phyloP scores from a whole-genome alignment of 2,113 vertebrate genomes.

The Passer domesticus region DNA sequence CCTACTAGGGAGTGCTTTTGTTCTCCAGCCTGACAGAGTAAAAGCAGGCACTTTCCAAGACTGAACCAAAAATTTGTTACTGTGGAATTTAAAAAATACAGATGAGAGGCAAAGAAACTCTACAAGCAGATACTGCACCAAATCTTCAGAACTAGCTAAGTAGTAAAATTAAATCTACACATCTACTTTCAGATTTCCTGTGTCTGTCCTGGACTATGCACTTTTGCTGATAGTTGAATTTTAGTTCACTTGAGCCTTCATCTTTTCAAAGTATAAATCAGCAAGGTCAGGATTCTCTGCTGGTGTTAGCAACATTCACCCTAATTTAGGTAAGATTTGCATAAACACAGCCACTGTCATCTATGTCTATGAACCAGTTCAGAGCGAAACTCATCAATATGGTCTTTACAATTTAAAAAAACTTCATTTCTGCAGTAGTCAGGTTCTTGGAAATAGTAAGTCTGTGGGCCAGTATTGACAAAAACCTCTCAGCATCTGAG shows the following conservation, averaged over 20 bases:
- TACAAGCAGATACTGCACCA: not conserved
- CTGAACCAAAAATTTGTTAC: not conserved
- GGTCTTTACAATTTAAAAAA: not conserved
- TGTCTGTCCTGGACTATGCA: not conserved
- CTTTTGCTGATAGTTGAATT: not conserved
- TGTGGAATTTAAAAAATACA: not conserved
- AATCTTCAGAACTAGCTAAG: not conserved
- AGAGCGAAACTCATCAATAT: not conserved
- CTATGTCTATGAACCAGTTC: not conserved
- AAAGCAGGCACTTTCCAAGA: not conserved
- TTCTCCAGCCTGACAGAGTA: not conserved
- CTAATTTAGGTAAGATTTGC: not conserved
- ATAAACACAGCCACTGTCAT: not conserved
- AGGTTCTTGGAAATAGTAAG: not conserved
- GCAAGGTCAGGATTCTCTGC: not conserved
- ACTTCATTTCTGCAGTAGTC: not conserved
- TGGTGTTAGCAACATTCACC: not conserved
- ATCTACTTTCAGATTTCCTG: not conserved
- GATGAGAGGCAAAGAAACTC: not conserved
- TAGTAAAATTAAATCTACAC: not conserved
- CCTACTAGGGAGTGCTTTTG: not conserved
- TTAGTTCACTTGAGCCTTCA: not conserved
- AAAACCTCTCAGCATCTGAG: not conserved
- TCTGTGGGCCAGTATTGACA: not conserved
- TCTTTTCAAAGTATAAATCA: not conserved